Evolutionary conservation across 2,888 invertebrate species (phyloP).

Genomic region (Troides helena): DNA sequence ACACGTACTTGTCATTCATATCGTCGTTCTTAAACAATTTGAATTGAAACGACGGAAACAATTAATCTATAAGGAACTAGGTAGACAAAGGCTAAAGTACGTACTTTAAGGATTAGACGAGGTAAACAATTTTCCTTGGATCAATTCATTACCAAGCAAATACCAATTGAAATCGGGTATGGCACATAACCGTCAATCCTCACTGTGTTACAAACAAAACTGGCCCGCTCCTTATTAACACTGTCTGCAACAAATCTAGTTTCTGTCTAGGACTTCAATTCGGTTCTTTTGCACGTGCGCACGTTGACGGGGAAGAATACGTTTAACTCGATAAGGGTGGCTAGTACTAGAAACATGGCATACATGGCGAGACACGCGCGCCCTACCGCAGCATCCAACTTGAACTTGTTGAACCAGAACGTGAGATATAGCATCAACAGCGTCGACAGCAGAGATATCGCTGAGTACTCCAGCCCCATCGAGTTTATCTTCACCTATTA

Average conservation of each 20-base stretch:
- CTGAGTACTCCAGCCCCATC: slow-evolving; percentile 93
- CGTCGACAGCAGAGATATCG: slow-evolving; percentile 92
- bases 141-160: slow-evolving; percentile 8
- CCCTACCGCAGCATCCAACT: slow-evolving; percentile 91
- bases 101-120: slow-evolving; percentile 16
- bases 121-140: slow-evolving; percentile 12
- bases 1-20: slow-evolving; percentile 7
- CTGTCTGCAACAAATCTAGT: slow-evolving; percentile 23
- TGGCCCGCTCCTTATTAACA: slow-evolving; percentile 17
- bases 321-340: slow-evolving; percentile 94
- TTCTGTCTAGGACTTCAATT: slow-evolving; percentile 57
- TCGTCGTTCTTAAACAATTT: slow-evolving; percentile 9
- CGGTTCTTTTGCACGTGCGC: slow-evolving; percentile 87
- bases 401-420: slow-evolving; percentile 92
- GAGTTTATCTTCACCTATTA: slow-evolving; percentile 91
- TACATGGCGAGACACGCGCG: slow-evolving; percentile 92
- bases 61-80: slow-evolving; percentile 12
- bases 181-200: slow-evolving; percentile 15
- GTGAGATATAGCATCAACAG: slow-evolving; percentile 90
- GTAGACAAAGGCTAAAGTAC: slow-evolving; percentile 19
- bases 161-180: slow-evolving; percentile 7
- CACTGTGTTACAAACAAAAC: slow-evolving; percentile 9
- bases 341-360: slow-evolving; percentile 90
- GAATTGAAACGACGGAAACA: slow-evolving; percentile 15
- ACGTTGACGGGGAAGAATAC: slow-evolving; percentile 95